A percentile compares a stretch with the other conserved stretches of the same genome.
phyloP scores from a whole-genome alignment of 2,113 vertebrate genomes.

The Sporophila hypoxantha region DNA sequence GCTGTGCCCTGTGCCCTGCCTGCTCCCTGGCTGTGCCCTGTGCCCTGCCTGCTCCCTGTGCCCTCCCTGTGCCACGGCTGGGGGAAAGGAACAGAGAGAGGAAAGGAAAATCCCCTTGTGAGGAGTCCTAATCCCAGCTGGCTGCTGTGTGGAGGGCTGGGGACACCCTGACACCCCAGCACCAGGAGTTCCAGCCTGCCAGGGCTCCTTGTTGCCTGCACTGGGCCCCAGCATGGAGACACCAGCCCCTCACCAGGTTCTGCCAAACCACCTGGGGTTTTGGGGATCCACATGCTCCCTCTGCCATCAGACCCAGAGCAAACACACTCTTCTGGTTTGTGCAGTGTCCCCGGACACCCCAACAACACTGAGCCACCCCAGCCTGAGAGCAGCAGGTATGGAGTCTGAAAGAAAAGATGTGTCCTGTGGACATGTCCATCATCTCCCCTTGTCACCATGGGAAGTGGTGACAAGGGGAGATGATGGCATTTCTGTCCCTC shows the following conservation, averaged over 20 bases:
- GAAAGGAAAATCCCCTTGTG: rapidly evolving
- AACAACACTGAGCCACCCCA: not conserved
- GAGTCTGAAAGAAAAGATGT: not conserved
- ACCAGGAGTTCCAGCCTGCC: not conserved
- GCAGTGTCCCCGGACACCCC: not conserved
- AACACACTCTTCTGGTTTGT: not conserved
- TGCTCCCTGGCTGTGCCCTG: not conserved
- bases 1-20: not conserved
- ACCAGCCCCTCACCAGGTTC: not conserved
- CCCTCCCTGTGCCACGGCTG: not conserved
- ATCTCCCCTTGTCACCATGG: too few species aligned
- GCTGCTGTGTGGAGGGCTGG: not conserved
- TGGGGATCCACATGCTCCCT: not conserved
- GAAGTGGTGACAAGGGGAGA: rapidly evolving
- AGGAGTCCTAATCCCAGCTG: not conserved
- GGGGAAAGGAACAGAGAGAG: not conserved
- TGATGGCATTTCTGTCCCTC: not conserved
- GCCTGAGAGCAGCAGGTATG: rapidly evolving
- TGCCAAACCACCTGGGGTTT: rapidly evolving
- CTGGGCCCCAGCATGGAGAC: not conserved
- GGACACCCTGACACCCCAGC: not conserved
- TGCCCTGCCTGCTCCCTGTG: not conserved
- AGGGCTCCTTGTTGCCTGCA: not conserved
- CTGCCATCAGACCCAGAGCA: not conserved
- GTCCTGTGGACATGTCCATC: too few species aligned